Base-by-base conservation (phyloP, 2,113 vertebrate species). In the Colossoma macropomum region DNA sequence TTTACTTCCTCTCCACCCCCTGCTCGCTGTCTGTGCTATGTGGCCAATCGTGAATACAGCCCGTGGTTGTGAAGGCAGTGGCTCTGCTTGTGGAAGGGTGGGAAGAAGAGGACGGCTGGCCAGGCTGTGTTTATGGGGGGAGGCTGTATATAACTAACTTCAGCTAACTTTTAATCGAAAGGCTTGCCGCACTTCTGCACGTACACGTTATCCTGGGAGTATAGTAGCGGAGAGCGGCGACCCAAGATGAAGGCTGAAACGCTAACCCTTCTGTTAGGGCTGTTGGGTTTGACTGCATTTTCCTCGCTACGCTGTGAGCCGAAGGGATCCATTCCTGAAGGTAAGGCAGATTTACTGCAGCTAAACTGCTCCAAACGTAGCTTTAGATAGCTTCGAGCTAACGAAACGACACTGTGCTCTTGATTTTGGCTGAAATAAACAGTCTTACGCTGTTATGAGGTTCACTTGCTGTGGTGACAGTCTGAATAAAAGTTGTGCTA, bases 281-380 rank as follows among this genome's bases (percentile, higher is more conserved):
- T 86, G 3, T 25, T 83, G 0, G 21, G 87, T 48, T 77, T 89
- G 16, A 34, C 74, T 6, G 76, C 62, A 10, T 69, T 85, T 52
- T 12, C 60, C 0, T 59, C 76, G 54, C 32, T 74, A 1, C 38
- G 9, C 75, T 85, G 91, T 1, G 88, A 90, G 4, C 79, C 89
- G 62, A 70, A 83, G 83, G 84, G 65, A 12, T 54, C 63, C 16
- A 28, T 88, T 59, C 85, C 89, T 4, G 86, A 92, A 83, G 93
- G 94, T 94, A 87, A 87, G 87, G 10, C 45, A 2, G 50, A 11
- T 27, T 25, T 62, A 27, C 54, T 59, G 41, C 54, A 23, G 54
- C 7, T 59, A n/a, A 15, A 59, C 27, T 15, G 79, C 38, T 74
- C 62, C 6, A 23, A 17, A 59, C 50, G 16, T 23, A 41, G 25